Evolutionary conservation across 2,888 invertebrate species (phyloP), one percentile per base, ranked within the genome.

Genomic region (Dione vanillae): DNA sequence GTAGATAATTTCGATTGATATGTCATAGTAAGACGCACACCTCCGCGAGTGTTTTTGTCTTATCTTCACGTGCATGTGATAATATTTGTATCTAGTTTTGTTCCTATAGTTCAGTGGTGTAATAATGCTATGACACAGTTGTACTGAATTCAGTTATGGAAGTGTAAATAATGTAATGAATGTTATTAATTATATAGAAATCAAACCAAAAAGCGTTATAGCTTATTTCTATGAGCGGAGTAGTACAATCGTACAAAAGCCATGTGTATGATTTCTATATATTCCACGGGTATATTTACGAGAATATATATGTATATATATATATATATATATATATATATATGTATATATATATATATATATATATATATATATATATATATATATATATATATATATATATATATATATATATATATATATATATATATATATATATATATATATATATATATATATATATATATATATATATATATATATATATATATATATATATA

Each of bases 11-110:
- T 40, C 37, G 35, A 35, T 10, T 35, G 54, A 20, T 49, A 49
- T 47, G 16, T 40, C 7, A 27, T 12, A 5, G 10, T 27, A 27
- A 11, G 27, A 27, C 27, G 16, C 54, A 54, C 37, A n/a, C 54
- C 54, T 56, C 56, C 56, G 37, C 16, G 56, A 12, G 56, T 56
- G 56, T 56, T 56, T 40, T 56, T 11, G 16, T 7, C 37, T 16
- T 56, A 56, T 56, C 16, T 16, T 37, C 56, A 12, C 56, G 37
- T 56, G 56, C 16, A 37, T 16, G 0, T 40, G 37, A 56, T 16
- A 37, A 10, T 54, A 1, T 35, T 35, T 14, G 16, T 47, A 47
- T 47, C 10, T 47, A 10, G 3, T 5, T 47, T n/a, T 45, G 9
- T 45, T 3, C 2, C 2, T 27, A 27, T 9, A n/a, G 12, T 14